Percentiles rank a stretch among this genome's conserved stretches.
phyloP scores from a whole-genome alignment of 64 coral and sea anemone genomes.

The Cladopsammia gracilis region DNA sequence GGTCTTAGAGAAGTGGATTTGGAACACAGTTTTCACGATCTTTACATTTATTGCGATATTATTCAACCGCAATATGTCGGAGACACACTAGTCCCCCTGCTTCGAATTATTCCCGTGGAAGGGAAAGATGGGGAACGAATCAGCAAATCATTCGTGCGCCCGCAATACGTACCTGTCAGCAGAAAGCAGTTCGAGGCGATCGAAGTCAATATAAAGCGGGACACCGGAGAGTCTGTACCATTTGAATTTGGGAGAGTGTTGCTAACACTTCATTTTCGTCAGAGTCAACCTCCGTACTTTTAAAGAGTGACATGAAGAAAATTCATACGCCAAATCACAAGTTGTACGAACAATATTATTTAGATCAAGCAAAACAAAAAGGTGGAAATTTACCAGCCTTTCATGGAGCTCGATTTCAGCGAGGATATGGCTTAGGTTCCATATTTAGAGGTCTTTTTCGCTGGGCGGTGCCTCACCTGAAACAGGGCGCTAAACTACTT shows the following conservation, averaged over 20 bases:
- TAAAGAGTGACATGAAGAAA: not conserved
- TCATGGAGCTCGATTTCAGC: not conserved
- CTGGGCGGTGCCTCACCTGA: not conserved
- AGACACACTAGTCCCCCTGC: not conserved
- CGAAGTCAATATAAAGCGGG: conserved; percentile 41
- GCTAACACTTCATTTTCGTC: conserved; percentile 35
- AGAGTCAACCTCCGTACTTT: conserved; percentile 7
- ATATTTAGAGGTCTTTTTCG: not conserved
- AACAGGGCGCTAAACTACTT: not conserved
- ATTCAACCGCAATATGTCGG: no score
- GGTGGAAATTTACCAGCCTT: not conserved
- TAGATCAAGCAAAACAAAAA: not conserved
- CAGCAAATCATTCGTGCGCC: not conserved
- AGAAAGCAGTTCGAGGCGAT: not conserved
- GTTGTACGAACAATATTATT: not conserved
- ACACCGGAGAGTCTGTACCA: conserved; percentile 24
- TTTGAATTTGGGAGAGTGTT: conserved; percentile 43
- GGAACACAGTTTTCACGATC: no score
- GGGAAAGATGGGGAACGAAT: not conserved
- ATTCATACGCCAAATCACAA: not conserved
- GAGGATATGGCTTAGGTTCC: not conserved
- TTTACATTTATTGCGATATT: no score
- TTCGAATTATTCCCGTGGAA: not conserved
- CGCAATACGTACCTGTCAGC: conserved; percentile 5
- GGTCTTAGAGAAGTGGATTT: no score